Percentiles rank a stretch among this genome's conserved stretches.
These are phyloP conservation scores for Leucoraja erinaceus DNA, from an alignment of 2,113 vertebrate species.

Conservation along the genomic window DNA sequence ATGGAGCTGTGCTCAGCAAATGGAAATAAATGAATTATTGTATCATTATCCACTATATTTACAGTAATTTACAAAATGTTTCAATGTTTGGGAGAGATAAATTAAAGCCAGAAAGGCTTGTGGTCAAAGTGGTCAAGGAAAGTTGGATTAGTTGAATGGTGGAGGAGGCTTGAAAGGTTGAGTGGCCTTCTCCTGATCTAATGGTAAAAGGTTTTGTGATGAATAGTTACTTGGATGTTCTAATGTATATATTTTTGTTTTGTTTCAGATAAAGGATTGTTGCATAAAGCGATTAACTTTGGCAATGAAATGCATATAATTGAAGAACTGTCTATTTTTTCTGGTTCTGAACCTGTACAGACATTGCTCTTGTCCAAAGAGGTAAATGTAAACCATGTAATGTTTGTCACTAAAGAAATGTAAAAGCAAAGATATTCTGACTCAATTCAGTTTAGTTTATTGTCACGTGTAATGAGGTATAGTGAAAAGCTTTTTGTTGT, in stretches of 20 bases:
- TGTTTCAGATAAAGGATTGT: constrained; percentile 72
- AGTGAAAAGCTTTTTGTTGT: no score
- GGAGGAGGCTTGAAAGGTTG: no score
- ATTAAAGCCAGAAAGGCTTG: not conserved
- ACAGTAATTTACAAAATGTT: not conserved
- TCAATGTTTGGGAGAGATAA: no score
- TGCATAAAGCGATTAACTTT: constrained; percentile 83
- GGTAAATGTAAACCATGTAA: constrained; percentile 52
- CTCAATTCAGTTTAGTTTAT: no score
- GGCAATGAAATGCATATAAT: constrained; percentile 74
- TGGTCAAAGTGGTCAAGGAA: not conserved
- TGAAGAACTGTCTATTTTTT: constrained; percentile 84
- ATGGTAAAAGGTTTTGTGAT: not conserved
- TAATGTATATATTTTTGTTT: not conserved
- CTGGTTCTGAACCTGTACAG: constrained; percentile 69
- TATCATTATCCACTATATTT: not conserved
- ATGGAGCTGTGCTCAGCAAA: no score
- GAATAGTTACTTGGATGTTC: not conserved
- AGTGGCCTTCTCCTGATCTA: no score
- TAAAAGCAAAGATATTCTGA: not conserved
- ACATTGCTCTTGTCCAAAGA: constrained; percentile 72
- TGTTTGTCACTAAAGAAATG: not conserved
- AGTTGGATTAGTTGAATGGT: not conserved
- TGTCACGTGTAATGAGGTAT: no score
- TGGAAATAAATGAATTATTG: not conserved